Base-by-base conservation (phyloP, 2,888 invertebrate genomes). In the Lasioglossum lativentre region DNA sequence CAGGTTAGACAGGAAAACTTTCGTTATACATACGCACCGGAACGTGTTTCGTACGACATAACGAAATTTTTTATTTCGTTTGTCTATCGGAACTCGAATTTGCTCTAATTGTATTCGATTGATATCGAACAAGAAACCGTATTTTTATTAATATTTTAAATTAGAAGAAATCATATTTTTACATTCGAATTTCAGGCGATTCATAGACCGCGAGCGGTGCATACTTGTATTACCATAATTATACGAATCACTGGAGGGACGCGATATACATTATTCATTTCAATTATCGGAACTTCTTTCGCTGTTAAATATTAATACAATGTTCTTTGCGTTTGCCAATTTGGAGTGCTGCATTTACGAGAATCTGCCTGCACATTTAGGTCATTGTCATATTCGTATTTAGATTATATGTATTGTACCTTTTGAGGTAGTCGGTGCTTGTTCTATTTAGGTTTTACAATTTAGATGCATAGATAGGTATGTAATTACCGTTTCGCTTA, bases 191-290 rank as follows among this genome's bases (percentile, higher is more conserved):
- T 63, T 59, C 59, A 40, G 40, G 19, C 52, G 74, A 78, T 84
- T 82, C 40, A 77, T 73, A 73, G 74, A 78, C 59, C 40, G 38
- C 34, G 66, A 76, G 45, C 66, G 23, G 45, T 34, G 34, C 4
- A 34, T 34, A 34, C 34, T n/a, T n/a, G 1, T 47, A 73, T 78
- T 75, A 82, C 82, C 82, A 70, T 84, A 70, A 82, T 82, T 74
- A 81, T 77, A 70, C 70, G 74, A 75, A 82, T 82, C 82, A 59
- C 71, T 71, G 70, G 34, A 82, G 19, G 30, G 74, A 75, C 77
- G 40, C 68, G 40, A 42, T 14, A 82, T 84, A 23, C 77, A 84
- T 84, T 84, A 84, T 84, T 84, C 84, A 84, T 84, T 78, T 82
- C 84, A 82, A 82, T 84, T 84, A 84, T 56, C 45, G 47, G 59